phyloP scores from a whole-genome alignment of 2,113 vertebrate species.

The Urocitellus parryii region DNA sequence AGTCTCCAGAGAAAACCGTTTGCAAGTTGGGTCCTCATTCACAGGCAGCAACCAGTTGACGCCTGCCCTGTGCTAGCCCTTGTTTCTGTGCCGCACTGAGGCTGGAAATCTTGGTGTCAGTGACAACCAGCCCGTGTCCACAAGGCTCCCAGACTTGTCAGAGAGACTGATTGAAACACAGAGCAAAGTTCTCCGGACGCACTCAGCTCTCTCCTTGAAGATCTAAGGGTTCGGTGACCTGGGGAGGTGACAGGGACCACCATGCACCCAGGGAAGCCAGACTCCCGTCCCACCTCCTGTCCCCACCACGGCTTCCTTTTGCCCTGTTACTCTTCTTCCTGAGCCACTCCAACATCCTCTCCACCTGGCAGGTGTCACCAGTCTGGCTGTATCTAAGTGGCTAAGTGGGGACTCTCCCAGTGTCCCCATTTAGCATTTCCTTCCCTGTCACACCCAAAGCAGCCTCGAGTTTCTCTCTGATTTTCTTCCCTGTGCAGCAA shows the following conservation, averaged over 20 bases:
- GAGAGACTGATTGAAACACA: not conserved
- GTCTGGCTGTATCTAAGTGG: not conserved
- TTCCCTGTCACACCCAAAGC: not conserved
- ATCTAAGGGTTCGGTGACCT: not conserved
- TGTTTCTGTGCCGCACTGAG: too few species aligned
- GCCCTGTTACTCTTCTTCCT: not conserved
- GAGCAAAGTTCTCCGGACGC: not conserved
- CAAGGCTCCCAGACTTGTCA: not conserved
- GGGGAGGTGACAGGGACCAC: not conserved
- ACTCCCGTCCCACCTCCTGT: accelerated
- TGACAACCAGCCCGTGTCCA: not conserved
- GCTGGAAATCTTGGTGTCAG: not conserved
- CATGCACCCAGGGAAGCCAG: not conserved
- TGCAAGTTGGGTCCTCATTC: too few species aligned
- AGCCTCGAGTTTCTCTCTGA: not conserved
- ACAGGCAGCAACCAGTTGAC: too few species aligned
- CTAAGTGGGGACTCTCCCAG: not conserved
- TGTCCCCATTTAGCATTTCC: not conserved
- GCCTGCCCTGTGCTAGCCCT: too few species aligned
- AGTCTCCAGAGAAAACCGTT: too few species aligned
- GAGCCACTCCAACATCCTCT: accelerated
- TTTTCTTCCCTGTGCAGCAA: not conserved
- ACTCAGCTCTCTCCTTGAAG: not conserved
- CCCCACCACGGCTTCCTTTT: not conserved
- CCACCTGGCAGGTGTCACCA: not conserved